Base-by-base conservation (phyloP, 1,140 invertebrate species). In the Euura lappo region DNA sequence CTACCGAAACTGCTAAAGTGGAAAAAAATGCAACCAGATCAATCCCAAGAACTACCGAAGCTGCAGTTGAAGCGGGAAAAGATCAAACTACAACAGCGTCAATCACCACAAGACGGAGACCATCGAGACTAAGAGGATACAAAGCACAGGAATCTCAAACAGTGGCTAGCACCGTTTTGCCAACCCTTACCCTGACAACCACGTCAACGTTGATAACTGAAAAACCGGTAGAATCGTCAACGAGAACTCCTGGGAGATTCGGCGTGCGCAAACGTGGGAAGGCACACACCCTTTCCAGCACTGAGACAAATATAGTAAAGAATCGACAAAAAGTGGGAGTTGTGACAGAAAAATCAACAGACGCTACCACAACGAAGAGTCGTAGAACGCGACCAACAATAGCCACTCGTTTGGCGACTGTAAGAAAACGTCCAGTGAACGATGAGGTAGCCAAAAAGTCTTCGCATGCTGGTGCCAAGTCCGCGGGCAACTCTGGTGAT, bases 271-370 rank as follows among this genome's bases (percentile, higher is more conserved):
- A 68, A 44, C 66, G 28, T 5, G 66, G 0, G 3, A 68, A 68
- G 7, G 8, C 13, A 8, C 4, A 28, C 0, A 28, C 8, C 28
- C 4, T 42, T 68, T 10, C 66, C 8, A 68, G 3, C 10, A 28
- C 44, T 42, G 4, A 68, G 28, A 28, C 0, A 28, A 28, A 28
- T 13, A 64, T 64, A 64, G 60, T 64, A 13, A 64, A 64, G 2
- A 64, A 64, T 64, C 60, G 60, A 10, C 28, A 28, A 28, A 28
- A 28, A 44, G 3, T 44, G 66, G 10, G 42, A 68, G 64, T 64
- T 13, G 44, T 46, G 28, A 72, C 72, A 7, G 75, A 68, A n/a
- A 73, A 73, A 10, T 72, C 67, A 10, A 60, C 42, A n/a, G 70
- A 44, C 44, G 70, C 45, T 3, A 66, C 72, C 28, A 69, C 51